phyloP scores from a whole-genome alignment of 1,140 invertebrate species.

The Galleria mellonella region DNA sequence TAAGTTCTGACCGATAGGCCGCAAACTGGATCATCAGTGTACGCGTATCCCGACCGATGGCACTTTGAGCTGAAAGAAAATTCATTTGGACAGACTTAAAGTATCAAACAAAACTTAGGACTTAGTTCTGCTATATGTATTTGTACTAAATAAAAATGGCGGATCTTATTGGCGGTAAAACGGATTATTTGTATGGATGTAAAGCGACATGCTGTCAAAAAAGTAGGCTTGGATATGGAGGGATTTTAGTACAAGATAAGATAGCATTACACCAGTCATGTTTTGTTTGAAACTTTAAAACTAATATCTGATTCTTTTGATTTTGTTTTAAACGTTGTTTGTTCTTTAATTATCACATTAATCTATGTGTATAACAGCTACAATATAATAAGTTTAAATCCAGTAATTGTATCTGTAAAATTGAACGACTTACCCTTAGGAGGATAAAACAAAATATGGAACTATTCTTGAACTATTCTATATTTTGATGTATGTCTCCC shows the following conservation, averaged over 20 bases:
- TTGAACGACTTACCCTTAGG: too few relatives aligned
- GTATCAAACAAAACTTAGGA: constrained; percentile 46
- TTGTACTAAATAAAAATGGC: constrained; percentile 1
- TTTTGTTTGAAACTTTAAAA: constrained; percentile 31
- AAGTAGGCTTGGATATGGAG: too few relatives aligned
- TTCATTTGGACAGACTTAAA: constrained; percentile 37
- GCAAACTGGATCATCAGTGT: constrained; percentile 19
- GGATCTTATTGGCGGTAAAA: too few relatives aligned
- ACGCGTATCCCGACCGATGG: constrained; percentile 22
- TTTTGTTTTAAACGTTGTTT: not conserved
- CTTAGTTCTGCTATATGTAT: constrained; percentile 1
- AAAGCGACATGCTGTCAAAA: too few relatives aligned
- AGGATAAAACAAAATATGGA: too few relatives aligned
- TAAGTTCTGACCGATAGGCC: constrained; percentile 50
- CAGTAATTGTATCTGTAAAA: too few relatives aligned
- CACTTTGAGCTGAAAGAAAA: constrained; percentile 58
- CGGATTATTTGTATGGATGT: too few relatives aligned
- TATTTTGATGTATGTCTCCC: too few relatives aligned
- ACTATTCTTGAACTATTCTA: too few relatives aligned
- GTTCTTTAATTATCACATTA: constrained; percentile 9
- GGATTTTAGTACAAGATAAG: too few relatives aligned
- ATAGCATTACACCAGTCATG: not conserved
- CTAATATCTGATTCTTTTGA: not conserved
- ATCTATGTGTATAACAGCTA: too few relatives aligned
- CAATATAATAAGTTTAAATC: too few relatives aligned